Evolutionary conservation across 64 coral and sea anemone genomes (phyloP).

Genomic region (Dendrophyllia cribrosa): DNA sequence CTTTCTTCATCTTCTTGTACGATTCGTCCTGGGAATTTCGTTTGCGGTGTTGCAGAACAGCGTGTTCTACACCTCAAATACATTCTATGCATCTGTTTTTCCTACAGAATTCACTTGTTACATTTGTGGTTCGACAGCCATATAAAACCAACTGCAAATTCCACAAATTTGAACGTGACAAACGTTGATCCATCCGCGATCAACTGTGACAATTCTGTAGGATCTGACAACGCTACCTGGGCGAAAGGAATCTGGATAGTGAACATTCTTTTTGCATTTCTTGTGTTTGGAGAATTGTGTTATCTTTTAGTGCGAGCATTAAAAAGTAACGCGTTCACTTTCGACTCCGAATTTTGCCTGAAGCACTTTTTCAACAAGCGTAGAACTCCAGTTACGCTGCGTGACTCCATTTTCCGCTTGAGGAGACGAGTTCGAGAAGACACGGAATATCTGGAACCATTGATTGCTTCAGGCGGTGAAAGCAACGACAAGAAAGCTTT

Average conservation of each 20-base stretch:
- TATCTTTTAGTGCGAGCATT: not conserved
- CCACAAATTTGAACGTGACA: not conserved
- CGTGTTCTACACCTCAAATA: conserved; percentile 27
- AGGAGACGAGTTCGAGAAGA: not conserved
- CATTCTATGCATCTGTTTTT: conserved; percentile 53
- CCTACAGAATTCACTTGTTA: conserved; percentile 16
- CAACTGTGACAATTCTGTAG: conserved; percentile 37
- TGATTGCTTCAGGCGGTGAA: conserved; percentile 21
- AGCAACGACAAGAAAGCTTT: not conserved
- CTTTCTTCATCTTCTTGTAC: conserved; percentile 31
- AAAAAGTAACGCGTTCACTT: not conserved
- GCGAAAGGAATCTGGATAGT: conserved; percentile 6
- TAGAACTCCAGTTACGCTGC: not conserved
- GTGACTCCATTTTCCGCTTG: not conserved
- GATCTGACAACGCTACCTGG: conserved; percentile 21
- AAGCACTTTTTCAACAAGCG: conserved; percentile 27
- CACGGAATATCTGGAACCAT: conserved; percentile 27
- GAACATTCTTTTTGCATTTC: conserved; percentile 16
- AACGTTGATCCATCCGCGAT: not conserved
- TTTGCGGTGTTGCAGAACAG: conserved; percentile 27
- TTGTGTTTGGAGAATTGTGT: conserved; percentile 22
- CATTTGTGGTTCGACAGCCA: not conserved
- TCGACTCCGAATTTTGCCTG: conserved; percentile 39
- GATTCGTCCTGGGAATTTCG: conserved; percentile 18
- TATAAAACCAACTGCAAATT: not conserved